These are phyloP conservation scores for Columbina picui DNA, from an alignment of 2,113 vertebrate genomes.

Conservation along the genomic window DNA sequence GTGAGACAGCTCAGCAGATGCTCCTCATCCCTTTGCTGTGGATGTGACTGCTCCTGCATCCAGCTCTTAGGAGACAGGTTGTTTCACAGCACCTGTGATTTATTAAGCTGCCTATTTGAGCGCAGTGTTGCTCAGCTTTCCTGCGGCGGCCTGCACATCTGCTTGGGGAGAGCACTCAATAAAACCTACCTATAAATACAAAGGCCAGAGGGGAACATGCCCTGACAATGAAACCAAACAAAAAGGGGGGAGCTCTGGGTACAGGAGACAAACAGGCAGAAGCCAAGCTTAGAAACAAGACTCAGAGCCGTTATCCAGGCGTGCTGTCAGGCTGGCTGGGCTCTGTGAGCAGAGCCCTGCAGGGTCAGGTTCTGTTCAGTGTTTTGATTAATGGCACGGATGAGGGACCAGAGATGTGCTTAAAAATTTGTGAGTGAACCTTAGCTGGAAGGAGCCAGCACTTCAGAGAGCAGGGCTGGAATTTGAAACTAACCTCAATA, in stretches of 20 bases:
- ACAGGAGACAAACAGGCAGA: neutral
- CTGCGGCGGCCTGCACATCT: neutral
- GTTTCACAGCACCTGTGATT: neutral
- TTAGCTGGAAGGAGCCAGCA: neutral
- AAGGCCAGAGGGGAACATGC: neutral
- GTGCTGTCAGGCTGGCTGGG: neutral
- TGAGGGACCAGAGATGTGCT: neutral
- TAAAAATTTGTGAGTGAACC: neutral
- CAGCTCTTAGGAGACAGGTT: neutral
- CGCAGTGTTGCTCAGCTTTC: neutral
- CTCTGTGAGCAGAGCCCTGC: neutral
- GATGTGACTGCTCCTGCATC: fast-evolving
- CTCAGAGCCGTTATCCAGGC: neutral
- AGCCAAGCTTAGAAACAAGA: fast-evolving
- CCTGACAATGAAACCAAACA: neutral
- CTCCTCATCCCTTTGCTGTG: neutral
- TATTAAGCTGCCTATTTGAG: neutral
- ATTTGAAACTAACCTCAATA: neutral
- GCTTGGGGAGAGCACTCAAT: neutral
- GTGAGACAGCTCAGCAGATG: neutral
- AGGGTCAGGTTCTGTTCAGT: neutral
- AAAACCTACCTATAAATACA: slow-evolving; percentile 22
- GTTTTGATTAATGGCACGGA: neutral
- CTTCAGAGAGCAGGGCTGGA: neutral
- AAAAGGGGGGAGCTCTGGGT: neutral